These are phyloP conservation scores for Limnothrissa miodon DNA, from an alignment of 2,113 vertebrate genomes.

Conservation along the genomic window DNA sequence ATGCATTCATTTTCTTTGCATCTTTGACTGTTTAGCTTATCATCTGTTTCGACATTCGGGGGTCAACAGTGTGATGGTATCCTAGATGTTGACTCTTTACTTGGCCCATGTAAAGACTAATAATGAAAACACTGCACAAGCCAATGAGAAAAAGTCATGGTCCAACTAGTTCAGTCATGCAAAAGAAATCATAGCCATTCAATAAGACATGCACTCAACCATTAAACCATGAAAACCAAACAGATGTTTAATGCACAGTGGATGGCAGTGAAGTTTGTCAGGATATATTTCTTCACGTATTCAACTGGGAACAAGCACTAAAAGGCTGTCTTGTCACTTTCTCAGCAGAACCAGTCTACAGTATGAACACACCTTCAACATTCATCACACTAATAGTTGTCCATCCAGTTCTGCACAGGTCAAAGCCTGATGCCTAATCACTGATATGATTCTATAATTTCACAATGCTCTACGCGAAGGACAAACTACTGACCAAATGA, in stretches of 20 bases:
- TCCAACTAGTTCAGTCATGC: constrained; percentile 1
- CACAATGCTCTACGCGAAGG: constrained; percentile 54
- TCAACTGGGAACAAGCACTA: background rate
- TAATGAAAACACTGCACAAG: constrained; percentile 2
- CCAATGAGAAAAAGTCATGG: background rate
- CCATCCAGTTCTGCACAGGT: constrained; percentile 56
- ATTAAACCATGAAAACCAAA: background rate
- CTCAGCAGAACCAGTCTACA: background rate
- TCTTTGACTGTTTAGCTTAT: constrained; percentile 6
- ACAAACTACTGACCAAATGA: background rate
- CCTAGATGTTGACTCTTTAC: background rate
- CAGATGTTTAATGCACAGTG: background rate
- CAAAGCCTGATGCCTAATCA: constrained; percentile 60
- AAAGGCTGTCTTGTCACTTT: background rate
- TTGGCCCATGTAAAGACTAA: background rate
- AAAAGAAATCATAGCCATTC: background rate
- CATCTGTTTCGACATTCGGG: background rate
- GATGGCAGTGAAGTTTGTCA: background rate
- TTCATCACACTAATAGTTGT: constrained; percentile 29
- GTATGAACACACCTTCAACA: background rate
- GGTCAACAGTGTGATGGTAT: background rate
- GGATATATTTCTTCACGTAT: background rate
- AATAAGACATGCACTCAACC: background rate
- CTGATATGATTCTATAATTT: constrained; percentile 57
- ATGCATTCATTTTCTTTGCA: constrained; percentile 12